These are phyloP conservation scores for Caenorhabditis macrosperma DNA, from an alignment of 2,888 invertebrate genomes.

Conservation along the genomic window DNA sequence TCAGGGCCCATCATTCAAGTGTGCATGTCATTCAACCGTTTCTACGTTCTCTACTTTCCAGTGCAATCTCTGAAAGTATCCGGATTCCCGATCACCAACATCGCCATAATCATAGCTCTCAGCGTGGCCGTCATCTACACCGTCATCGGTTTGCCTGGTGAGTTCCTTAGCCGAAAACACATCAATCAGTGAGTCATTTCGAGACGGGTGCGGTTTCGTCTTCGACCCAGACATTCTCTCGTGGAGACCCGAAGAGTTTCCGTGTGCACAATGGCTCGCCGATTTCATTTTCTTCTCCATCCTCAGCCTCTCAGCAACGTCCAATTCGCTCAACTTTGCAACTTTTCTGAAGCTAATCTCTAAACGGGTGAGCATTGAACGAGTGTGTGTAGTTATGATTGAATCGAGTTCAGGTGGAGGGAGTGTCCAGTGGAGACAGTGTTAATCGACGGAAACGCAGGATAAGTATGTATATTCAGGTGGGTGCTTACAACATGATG, in stretches of 20 bases:
- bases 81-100: constrained; percentile 29
- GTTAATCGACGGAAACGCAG: constrained; percentile 33
- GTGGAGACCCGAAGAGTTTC: constrained; percentile 49
- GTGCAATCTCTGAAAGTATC: constrained; percentile 28
- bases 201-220: constrained; percentile 54
- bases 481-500: background rate
- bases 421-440: constrained; percentile 33
- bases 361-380: constrained; percentile 23
- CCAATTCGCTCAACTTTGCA: constrained; percentile 50
- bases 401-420: constrained; percentile 34
- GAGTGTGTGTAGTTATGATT: background rate
- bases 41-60: constrained; percentile 53
- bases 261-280: constrained; percentile 45
- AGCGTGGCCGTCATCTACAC: constrained; percentile 44
- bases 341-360: constrained; percentile 46
- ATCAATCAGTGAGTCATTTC: background rate
- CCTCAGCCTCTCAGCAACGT: constrained; percentile 35
- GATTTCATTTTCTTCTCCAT: constrained; percentile 53
- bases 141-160: constrained; percentile 47
- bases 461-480: constrained; percentile 56
- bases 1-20: constrained; percentile 52
- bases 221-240: constrained; percentile 51
- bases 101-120: constrained; percentile 36
- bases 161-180: background rate
- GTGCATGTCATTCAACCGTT: constrained; percentile 56